Evolutionary conservation across 2,113 vertebrate species (phyloP).

Genomic region (Erinaceus europaeus): DNA sequence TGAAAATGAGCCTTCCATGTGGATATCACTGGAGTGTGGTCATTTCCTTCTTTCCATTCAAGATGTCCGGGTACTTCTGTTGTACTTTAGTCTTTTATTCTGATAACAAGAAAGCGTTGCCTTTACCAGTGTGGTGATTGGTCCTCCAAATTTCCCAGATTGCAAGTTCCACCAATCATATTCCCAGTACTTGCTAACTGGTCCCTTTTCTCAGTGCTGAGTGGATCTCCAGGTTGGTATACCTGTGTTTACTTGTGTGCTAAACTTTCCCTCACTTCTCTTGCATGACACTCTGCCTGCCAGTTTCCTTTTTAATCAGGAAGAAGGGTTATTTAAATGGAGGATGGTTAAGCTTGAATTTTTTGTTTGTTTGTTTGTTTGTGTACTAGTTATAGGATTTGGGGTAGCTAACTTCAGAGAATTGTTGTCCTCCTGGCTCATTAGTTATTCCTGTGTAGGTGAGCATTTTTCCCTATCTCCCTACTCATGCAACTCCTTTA

Average conservation of each 20-base stretch:
- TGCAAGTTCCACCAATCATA: neutral
- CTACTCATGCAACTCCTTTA: conserved; percentile 67
- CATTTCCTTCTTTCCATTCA: neutral
- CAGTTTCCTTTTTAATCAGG: conserved; percentile 57
- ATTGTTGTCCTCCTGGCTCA: conserved; percentile 60
- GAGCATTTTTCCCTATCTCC: conserved; percentile 42
- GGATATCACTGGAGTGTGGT: neutral
- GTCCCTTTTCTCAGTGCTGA: neutral
- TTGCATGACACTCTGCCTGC: conserved; percentile 34
- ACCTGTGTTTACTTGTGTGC: neutral
- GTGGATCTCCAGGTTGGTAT: neutral
- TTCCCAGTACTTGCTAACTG: neutral
- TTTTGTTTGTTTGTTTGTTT: conserved; percentile 67
- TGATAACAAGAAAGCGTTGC: neutral
- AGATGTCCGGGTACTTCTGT: neutral
- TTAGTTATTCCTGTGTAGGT: conserved; percentile 72
- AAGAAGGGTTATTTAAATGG: conserved; percentile 16
- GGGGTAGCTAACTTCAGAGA: conserved; percentile 64
- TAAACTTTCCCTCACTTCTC: conserved; percentile 42
- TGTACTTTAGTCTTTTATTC: neutral
- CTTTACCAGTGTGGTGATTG: neutral
- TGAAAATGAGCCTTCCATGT: neutral
- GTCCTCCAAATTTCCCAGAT: neutral
- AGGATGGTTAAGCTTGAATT: conserved; percentile 32
- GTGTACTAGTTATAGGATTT: conserved; percentile 58